A percentile compares a stretch with the other conserved stretches of the same genome.
Evolutionary conservation across 2,797 vertebrate species (phyloP).

Genomic region (Falco peregrinus): DNA sequence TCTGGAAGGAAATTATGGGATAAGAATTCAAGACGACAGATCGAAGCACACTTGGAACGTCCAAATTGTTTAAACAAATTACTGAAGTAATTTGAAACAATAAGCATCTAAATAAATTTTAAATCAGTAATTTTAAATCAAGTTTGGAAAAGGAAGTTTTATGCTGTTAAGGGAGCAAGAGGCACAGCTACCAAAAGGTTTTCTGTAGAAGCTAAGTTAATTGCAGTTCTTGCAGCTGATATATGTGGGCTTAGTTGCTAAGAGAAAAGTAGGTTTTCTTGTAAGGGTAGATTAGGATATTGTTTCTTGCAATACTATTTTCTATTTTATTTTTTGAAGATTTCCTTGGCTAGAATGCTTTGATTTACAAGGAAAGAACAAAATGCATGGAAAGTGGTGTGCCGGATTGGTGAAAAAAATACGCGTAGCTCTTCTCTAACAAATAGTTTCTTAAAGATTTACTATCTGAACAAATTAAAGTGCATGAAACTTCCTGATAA

Average conservation of each 20-base stretch:
- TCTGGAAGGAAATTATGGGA: neutral
- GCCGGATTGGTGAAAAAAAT: neutral
- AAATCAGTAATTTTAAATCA: neutral
- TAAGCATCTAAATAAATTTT: neutral
- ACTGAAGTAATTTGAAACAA: neutral
- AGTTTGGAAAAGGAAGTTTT: neutral
- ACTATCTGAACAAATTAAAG: neutral
- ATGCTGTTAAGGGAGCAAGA: neutral
- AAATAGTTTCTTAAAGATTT: neutral
- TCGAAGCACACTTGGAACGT: neutral
- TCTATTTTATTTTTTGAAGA: neutral
- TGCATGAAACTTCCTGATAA: neutral
- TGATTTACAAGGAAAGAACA: neutral
- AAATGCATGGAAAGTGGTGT: neutral
- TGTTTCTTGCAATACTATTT: neutral
- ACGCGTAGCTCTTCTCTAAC: neutral
- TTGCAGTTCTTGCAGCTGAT: neutral
- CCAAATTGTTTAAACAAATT: neutral
- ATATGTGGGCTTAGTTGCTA: neutral
- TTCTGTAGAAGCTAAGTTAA: neutral
- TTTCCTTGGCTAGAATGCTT: neutral
- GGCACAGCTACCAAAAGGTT: neutral
- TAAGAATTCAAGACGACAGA: neutral
- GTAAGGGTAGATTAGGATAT: neutral
- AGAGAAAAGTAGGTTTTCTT: neutral